Percentiles rank a stretch among this genome's conserved stretches.
Conservation (phyloP, 2,888 invertebrate species). For the Cryptus armator region DNA sequence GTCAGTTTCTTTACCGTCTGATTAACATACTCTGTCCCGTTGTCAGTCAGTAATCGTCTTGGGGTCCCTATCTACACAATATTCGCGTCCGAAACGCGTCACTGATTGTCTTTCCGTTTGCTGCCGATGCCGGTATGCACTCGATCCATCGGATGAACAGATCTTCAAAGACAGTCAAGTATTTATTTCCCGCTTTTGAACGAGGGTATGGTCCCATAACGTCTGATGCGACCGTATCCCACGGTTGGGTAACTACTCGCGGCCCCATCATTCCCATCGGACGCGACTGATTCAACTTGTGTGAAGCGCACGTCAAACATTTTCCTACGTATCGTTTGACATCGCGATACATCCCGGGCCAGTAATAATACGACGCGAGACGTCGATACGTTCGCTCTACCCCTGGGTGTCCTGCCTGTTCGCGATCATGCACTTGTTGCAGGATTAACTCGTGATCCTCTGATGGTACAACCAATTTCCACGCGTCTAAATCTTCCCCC, state of each 20-base stretch:
- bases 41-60: conserved; percentile 65
- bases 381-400: conserved; percentile 69
- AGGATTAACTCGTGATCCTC: conserved; percentile 31
- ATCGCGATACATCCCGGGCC: too few relatives aligned
- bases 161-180: too few relatives aligned
- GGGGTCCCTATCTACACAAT: conserved; percentile 65
- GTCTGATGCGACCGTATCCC: too few relatives aligned
- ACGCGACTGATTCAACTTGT: too few relatives aligned
- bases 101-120: conserved; percentile 34
- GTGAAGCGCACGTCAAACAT: too few relatives aligned
- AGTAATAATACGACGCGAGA: not conserved
- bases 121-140: not conserved
- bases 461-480: conserved; percentile 2
- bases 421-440: conserved; percentile 71
- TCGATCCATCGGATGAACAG: too few relatives aligned
- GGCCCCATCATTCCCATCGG: too few relatives aligned
- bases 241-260: too few relatives aligned
- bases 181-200: too few relatives aligned
- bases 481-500: too few relatives aligned
- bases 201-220: too few relatives aligned
- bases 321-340: too few relatives aligned
- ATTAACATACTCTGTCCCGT: conserved; percentile 68
- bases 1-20: not conserved
- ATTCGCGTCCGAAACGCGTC: conserved; percentile 60
- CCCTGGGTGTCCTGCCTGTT: conserved; percentile 73